These are phyloP conservation scores for Alloscopus bannaensis DNA, from an alignment of 2,888 invertebrate species.

Conservation along the genomic window DNA sequence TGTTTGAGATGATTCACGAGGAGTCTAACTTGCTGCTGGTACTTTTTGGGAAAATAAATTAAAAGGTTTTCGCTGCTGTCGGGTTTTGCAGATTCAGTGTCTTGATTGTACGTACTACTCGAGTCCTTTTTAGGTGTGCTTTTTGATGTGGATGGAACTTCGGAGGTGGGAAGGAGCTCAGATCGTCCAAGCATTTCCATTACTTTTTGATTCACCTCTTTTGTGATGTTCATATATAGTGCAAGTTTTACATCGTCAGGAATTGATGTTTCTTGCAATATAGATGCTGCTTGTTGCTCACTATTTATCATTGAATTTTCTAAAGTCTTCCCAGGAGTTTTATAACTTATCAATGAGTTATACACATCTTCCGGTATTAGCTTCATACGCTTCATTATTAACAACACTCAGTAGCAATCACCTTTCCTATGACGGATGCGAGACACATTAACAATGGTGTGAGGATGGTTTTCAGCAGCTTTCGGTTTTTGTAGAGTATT, in stretches of 20 bases:
- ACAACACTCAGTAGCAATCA: constrained; percentile 23
- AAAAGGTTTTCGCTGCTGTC: too few relatives aligned
- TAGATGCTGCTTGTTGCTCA: constrained; percentile 1
- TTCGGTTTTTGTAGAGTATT: neutral
- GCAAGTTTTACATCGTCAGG: constrained; percentile 64
- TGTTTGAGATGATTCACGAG: too few relatives aligned
- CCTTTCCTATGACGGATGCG: constrained; percentile 40
- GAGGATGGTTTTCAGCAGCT: constrained; percentile 39
- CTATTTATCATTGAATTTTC: neutral
- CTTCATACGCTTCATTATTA: constrained; percentile 63
- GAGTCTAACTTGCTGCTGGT: too few relatives aligned
- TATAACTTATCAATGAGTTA: neutral
- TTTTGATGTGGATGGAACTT: too few relatives aligned
- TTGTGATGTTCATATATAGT: constrained; percentile 20
- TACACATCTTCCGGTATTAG: constrained; percentile 41
- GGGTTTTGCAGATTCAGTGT: too few relatives aligned
- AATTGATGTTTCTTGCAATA: constrained; percentile 5
- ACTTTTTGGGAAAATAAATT: too few relatives aligned
- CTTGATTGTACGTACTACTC: too few relatives aligned
- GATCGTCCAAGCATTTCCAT: neutral
- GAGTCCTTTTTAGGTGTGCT: too few relatives aligned
- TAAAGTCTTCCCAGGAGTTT: neutral
- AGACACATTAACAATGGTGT: constrained; percentile 36
- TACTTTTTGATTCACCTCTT: constrained; percentile 1
- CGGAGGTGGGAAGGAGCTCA: too few relatives aligned